Evolutionary conservation across 2,797 vertebrate genomes (phyloP).

Genomic region (Streptopelia turtur): DNA sequence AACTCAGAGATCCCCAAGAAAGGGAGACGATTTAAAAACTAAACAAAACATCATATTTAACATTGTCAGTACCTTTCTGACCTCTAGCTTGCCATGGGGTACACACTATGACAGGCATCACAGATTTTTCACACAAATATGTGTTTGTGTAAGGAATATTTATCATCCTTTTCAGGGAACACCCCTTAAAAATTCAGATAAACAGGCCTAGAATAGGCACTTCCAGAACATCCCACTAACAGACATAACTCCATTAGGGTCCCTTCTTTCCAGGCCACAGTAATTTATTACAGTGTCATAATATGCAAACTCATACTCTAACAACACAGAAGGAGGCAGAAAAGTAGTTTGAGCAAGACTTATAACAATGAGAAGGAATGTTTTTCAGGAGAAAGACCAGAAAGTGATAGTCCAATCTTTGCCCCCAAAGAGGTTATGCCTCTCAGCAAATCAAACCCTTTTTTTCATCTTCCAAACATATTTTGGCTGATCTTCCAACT

Average conservation of each 20-base stretch:
- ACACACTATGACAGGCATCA: neutral
- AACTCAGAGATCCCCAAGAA: neutral
- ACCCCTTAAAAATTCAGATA: neutral
- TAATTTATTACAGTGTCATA: neutral
- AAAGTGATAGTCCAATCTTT: neutral
- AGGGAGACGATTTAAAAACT: neutral
- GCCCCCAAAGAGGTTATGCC: neutral
- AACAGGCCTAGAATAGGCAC: neutral
- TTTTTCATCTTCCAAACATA: neutral
- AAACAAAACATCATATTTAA: neutral
- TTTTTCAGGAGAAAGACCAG: neutral
- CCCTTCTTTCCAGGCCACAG: neutral
- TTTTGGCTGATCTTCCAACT: neutral
- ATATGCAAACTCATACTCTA: neutral
- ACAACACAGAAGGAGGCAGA: neutral
- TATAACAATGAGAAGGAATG: neutral
- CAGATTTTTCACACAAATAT: neutral
- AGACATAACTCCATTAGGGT: neutral
- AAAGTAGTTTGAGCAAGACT: neutral
- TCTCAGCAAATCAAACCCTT: conserved; percentile 19
- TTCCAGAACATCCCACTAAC: neutral
- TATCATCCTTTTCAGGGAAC: neutral
- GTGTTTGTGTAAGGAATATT: neutral
- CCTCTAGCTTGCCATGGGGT: neutral
- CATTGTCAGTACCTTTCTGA: neutral